These are phyloP conservation scores for Anseranas semipalmata DNA, from an alignment of 2,113 vertebrate species.

Conservation along the genomic window DNA sequence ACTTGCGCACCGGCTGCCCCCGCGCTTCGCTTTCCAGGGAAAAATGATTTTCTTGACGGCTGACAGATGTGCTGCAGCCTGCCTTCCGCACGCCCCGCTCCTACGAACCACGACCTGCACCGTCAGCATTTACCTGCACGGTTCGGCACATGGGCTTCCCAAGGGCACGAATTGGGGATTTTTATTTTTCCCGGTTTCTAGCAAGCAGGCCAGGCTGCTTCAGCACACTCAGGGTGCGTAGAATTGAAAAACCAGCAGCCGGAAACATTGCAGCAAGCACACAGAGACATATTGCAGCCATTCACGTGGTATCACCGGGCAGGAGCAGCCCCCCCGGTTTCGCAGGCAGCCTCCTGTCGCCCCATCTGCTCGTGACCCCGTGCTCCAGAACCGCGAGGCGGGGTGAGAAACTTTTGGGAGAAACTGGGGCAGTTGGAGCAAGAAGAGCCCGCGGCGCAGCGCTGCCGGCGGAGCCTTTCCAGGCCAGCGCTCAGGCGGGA, in stretches of 20 bases:
- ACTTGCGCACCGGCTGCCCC: background rate
- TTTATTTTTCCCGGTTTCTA: background rate
- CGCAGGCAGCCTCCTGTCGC: background rate
- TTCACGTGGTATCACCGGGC: background rate
- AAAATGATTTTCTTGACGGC: background rate
- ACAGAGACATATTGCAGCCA: background rate
- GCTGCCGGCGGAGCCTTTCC: accelerated
- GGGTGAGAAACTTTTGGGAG: background rate
- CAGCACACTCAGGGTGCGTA: background rate
- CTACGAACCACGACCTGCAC: background rate
- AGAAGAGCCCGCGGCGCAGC: background rate
- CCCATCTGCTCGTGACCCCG: background rate
- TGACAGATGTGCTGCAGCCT: background rate
- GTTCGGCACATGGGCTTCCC: background rate
- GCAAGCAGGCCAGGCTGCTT: background rate
- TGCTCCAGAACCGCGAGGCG: background rate
- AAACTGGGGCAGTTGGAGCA: background rate
- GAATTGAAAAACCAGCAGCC: background rate
- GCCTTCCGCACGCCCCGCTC: background rate
- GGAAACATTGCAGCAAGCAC: background rate
- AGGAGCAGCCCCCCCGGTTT: background rate
- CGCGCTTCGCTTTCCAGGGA: background rate
- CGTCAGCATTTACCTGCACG: background rate
- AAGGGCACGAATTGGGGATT: background rate
- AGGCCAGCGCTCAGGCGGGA: background rate